phyloP scores from a whole-genome alignment of 2,113 vertebrate species.

The Sander lucioperca region DNA sequence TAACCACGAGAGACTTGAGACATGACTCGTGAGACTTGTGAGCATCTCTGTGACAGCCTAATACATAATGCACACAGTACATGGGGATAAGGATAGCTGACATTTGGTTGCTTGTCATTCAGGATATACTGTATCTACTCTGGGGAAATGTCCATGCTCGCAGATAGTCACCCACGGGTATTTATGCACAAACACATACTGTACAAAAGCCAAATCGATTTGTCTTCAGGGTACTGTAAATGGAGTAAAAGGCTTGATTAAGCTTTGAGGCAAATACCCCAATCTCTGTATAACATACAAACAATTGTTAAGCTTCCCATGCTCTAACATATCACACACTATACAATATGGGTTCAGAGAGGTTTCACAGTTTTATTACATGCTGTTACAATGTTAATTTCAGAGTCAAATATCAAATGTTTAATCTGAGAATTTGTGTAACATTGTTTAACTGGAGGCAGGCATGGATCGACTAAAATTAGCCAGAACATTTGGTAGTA shows the following conservation, averaged over 20 bases:
- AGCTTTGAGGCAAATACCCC: slow-evolving; percentile 35
- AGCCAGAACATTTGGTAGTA: background rate
- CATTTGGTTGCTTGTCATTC: slow-evolving; percentile 67
- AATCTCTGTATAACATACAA: slow-evolving; percentile 23
- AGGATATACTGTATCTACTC: slow-evolving; percentile 49
- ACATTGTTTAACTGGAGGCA: background rate
- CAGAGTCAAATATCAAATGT: background rate
- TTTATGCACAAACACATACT: slow-evolving; percentile 30
- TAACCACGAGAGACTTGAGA: too few relatives aligned
- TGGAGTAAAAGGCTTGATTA: slow-evolving; percentile 40
- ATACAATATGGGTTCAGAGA: background rate
- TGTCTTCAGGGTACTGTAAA: slow-evolving; percentile 48
- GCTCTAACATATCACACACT: background rate
- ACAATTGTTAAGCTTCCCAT: slow-evolving; percentile 22
- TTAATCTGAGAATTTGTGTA: background rate
- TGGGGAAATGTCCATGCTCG: slow-evolving; percentile 27
- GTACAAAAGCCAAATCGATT: slow-evolving; percentile 32
- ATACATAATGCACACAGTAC: slow-evolving; percentile 62
- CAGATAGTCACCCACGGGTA: slow-evolving; percentile 53
- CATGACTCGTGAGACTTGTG: too few relatives aligned
- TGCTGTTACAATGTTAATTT: background rate
- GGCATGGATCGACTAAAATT: background rate
- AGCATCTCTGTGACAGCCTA: slow-evolving; percentile 15
- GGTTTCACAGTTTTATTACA: background rate
- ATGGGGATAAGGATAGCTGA: slow-evolving; percentile 68